Percentiles rank a stretch among this genome's conserved stretches.
These are phyloP conservation scores for Helicoverpa zea DNA, from an alignment of 1,140 invertebrate genomes.

Conservation along the genomic window DNA sequence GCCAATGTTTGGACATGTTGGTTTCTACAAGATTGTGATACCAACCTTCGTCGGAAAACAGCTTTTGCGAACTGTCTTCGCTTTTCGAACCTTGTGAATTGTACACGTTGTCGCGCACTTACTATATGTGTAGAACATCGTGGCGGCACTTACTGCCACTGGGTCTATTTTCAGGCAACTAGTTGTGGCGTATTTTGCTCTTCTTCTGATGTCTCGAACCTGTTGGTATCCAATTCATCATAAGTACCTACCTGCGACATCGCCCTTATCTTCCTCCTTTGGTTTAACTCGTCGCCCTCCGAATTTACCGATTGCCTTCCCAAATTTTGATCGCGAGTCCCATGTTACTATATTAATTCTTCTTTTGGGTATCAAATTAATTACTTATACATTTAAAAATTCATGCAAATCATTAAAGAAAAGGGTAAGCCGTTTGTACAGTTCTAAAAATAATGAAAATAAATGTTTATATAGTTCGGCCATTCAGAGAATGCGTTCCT, in stretches of 20 bases:
- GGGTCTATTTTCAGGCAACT: slow-evolving; percentile 29
- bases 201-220: slow-evolving; percentile 35
- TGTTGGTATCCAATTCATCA: slow-evolving; percentile 39
- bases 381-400: neutral
- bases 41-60: slow-evolving; percentile 34
- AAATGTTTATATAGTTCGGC: too few relatives aligned
- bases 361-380: slow-evolving; percentile 10
- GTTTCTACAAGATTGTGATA: slow-evolving; percentile 32
- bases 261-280: neutral
- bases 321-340: slow-evolving; percentile 4
- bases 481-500: too few relatives aligned
- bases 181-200: slow-evolving; percentile 27
- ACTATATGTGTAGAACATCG: slow-evolving; percentile 28
- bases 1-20: slow-evolving; percentile 25
- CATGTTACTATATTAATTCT: neutral
- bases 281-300: neutral
- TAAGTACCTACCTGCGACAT: slow-evolving; percentile 26
- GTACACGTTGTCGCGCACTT: slow-evolving; percentile 14
- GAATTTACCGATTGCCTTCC: neutral
- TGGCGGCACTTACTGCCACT: slow-evolving; percentile 27
- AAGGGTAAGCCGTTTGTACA: slow-evolving; percentile 17
- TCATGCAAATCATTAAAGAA: slow-evolving; percentile 16
- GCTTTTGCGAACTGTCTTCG: slow-evolving; percentile 22
- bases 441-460: slow-evolving; percentile 30
- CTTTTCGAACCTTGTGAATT: slow-evolving; percentile 20